Evolutionary conservation across 2,888 invertebrate genomes (phyloP), one percentile per base, ranked within the genome.

Genomic region (Zhengitettix transpicula): DNA sequence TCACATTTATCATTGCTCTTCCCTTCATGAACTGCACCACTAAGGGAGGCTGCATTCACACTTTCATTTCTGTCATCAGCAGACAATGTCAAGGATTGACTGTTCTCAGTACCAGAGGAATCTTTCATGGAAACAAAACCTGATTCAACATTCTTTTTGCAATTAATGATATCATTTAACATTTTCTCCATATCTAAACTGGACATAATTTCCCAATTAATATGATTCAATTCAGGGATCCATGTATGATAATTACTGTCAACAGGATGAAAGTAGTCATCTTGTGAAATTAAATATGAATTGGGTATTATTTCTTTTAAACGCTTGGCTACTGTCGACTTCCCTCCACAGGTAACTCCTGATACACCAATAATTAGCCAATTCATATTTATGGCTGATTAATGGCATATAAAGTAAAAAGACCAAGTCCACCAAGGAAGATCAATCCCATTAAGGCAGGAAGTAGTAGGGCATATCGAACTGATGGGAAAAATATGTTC

Each of bases 311-410:
- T 68, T 1, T 73, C 68, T 9, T 71, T 73, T 16, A 91, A 69
- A 60, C 74, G 74, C 58, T 76, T 77, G 0, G 87, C 80, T 47
- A 89, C 69, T 0, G 87, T 84, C 0, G 89, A 87, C 74, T 92
- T 92, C 0, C 92, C 92, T 17, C 89, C 86, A 68, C 88, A 88
- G 0, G 91, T 91, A 1, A 86, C 85, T 1, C 92, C 89, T 51
- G 86, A 83, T 64, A 91, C 79, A 10, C 88, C 89, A 61, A 86
- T 73, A 58, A 85, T 73, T 51, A 81, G 66, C 79, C 79, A 81
- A 57, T 60, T 63, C 28, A 15, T 41, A 40, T 5, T 1, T 10
- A 53, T 9, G 53, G 53, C 53, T 53, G 53, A 28, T 41, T 16
- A 2, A 67, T 57, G 28, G 64, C 64, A 42, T 63, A 52, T 51